phyloP scores from a whole-genome alignment of 2,113 vertebrate genomes.

The Leptodactylus fuscus region DNA sequence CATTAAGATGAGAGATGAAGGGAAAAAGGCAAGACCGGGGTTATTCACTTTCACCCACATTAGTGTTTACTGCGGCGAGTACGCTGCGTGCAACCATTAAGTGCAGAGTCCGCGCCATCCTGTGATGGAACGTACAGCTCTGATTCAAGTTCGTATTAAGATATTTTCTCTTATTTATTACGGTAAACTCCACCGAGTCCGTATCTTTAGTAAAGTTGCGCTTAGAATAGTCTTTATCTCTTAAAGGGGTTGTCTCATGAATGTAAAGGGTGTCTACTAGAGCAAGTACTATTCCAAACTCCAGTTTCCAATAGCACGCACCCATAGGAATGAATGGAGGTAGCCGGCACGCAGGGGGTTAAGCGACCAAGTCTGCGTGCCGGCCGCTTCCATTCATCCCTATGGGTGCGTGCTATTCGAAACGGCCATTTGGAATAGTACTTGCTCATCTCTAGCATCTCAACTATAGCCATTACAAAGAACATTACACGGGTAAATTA shows the following conservation, averaged over 20 bases:
- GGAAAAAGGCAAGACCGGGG: not conserved
- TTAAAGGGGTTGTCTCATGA: not conserved
- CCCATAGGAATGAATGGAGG: no score
- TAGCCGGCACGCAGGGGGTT: no score
- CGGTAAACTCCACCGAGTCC: not conserved
- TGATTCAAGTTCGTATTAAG: not conserved
- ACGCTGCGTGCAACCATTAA: not conserved
- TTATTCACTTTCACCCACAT: not conserved
- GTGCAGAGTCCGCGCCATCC: not conserved
- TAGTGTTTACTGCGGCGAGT: not conserved
- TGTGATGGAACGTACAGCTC: not conserved
- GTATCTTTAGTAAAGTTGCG: not conserved
- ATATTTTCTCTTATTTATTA: not conserved
- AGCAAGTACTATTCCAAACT: no score
- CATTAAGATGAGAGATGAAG: constrained; percentile 21
- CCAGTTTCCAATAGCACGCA: no score
- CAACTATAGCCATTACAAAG: no score
- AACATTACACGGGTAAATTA: no score
- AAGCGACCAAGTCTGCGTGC: no score
- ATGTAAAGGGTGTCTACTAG: no score
- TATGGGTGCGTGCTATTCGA: no score
- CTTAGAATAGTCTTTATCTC: not conserved
- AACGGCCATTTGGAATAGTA: no score
- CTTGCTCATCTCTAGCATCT: no score
- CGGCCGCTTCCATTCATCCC: no score